Evolutionary conservation across 2,113 vertebrate genomes (phyloP).

Genomic region (Chaenocephalus aceratus): DNA sequence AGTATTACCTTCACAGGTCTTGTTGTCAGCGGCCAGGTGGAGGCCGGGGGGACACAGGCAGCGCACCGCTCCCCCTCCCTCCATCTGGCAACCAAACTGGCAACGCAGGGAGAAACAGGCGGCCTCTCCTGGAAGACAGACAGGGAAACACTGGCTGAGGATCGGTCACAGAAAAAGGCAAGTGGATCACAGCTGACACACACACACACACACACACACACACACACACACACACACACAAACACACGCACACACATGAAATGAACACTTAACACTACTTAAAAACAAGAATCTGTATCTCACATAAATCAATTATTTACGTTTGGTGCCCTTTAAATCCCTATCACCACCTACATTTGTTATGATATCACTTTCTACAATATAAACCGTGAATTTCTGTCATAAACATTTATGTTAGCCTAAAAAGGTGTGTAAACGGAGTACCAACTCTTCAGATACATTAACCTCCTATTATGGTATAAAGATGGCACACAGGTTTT

Average conservation of each 20-base stretch:
- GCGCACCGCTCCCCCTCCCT: conserved; percentile 46
- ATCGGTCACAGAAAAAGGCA: conserved; percentile 36
- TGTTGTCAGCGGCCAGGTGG: conserved; percentile 76
- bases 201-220: background rate
- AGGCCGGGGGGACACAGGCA: conserved; percentile 79
- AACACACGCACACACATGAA: conserved; percentile 10
- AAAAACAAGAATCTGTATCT: conserved; percentile 3
- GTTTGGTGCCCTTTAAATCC: conserved; percentile 15
- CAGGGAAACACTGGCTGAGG: conserved; percentile 55
- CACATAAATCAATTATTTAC: conserved; percentile 11
- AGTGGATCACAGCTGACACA: conserved; percentile 39
- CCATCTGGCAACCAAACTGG: conserved; percentile 80
- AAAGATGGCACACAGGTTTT: conserved; percentile 40
- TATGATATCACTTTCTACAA: conserved; percentile 47
- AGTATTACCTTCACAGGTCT: conserved; percentile 79
- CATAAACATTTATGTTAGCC: conserved; percentile 50
- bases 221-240: conserved; percentile 1
- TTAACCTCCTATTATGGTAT: conserved; percentile 46
- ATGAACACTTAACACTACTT: background rate
- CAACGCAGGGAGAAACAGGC: conserved; percentile 70
- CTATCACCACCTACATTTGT: conserved; percentile 16
- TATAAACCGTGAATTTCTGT: conserved; percentile 43
- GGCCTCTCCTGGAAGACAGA: conserved; percentile 71
- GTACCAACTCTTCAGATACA: conserved; percentile 5
- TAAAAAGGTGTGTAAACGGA: conserved; percentile 41